phyloP scores from a whole-genome alignment of 2,888 invertebrate species.

The Pterobdella sp. region DNA sequence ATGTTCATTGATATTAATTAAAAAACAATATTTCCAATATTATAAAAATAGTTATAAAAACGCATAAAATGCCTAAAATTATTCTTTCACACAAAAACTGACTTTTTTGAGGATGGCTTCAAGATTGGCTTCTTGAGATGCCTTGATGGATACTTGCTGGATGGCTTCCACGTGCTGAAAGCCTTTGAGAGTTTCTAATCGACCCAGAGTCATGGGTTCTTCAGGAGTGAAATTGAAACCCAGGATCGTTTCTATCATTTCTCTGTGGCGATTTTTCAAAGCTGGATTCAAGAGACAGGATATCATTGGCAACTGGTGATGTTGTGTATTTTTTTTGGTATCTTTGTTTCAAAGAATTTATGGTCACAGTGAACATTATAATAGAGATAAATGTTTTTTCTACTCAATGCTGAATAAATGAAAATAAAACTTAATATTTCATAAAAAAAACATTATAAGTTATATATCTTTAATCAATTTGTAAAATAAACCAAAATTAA shows the following conservation, averaged over 20 bases:
- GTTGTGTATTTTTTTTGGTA: neutral
- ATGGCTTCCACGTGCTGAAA: constrained; percentile 67
- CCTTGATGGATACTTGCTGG: constrained; percentile 77
- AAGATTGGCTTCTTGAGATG: constrained; percentile 75
- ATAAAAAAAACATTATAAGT: too few species aligned
- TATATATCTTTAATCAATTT: too few species aligned
- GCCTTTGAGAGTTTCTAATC: constrained; percentile 66
- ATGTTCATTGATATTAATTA: too few species aligned
- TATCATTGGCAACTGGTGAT: constrained; percentile 60
- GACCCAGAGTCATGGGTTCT: constrained; percentile 62
- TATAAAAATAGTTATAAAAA: too few species aligned
- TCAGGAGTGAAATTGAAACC: constrained; percentile 64
- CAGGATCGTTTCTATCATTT: constrained; percentile 67
- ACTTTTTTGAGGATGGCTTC: constrained; percentile 72
- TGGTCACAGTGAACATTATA: too few species aligned
- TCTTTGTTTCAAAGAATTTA: too few species aligned
- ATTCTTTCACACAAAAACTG: constrained; percentile 12
- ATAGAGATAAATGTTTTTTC: too few species aligned
- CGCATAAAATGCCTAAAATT: too few species aligned
- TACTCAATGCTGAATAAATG: too few species aligned
- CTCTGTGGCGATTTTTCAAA: constrained; percentile 73
- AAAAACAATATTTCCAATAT: too few species aligned
- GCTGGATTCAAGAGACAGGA: constrained; percentile 72
- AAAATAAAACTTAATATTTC: too few species aligned
- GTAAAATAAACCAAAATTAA: too few species aligned